Evolutionary conservation across 1,140 invertebrate genomes (phyloP).

Genomic region (Ips nitidus): DNA sequence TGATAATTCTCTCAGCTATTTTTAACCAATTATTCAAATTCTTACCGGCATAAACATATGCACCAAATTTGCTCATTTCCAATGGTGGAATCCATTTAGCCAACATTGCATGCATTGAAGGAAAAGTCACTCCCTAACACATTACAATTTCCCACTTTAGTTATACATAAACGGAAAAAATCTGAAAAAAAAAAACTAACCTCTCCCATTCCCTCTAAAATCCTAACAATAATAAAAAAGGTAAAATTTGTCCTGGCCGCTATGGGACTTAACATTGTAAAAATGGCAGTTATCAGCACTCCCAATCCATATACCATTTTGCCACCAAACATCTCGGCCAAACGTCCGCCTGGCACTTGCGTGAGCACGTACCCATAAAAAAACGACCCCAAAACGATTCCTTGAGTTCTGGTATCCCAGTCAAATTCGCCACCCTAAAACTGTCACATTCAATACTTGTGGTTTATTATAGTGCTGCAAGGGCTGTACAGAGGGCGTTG

Average conservation of each 20-base stretch:
- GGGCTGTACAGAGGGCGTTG: slow-evolving; percentile 56
- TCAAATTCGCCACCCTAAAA: slow-evolving; percentile 68
- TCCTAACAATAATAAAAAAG: slow-evolving; percentile 73
- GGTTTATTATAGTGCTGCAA: background rate
- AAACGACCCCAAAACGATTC: slow-evolving; percentile 80
- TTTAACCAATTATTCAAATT: background rate
- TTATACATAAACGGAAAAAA: background rate
- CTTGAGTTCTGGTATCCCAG: slow-evolving; percentile 78
- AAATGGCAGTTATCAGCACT: slow-evolving; percentile 73
- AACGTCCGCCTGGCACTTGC: slow-evolving; percentile 81
- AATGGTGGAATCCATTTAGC: slow-evolving; percentile 80
- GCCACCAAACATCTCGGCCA: slow-evolving; percentile 77
- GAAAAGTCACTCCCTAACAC: slow-evolving; percentile 75
- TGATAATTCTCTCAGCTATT: too few relatives aligned
- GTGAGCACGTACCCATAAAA: slow-evolving; percentile 86
- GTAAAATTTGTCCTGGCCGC: slow-evolving; percentile 70
- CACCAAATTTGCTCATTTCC: slow-evolving; percentile 78
- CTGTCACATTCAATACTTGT: background rate
- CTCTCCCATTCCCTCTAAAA: slow-evolving; percentile 85
- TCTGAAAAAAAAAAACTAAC: slow-evolving; percentile 48
- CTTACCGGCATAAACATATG: slow-evolving; percentile 73
- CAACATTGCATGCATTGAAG: slow-evolving; percentile 79
- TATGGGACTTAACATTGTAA: slow-evolving; percentile 73
- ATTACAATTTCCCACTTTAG: slow-evolving; percentile 23
- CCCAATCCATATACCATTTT: slow-evolving; percentile 80